Base-by-base conservation (phyloP, 53 echinoderm and acorn worm genomes). In the Henricia sp. region DNA sequence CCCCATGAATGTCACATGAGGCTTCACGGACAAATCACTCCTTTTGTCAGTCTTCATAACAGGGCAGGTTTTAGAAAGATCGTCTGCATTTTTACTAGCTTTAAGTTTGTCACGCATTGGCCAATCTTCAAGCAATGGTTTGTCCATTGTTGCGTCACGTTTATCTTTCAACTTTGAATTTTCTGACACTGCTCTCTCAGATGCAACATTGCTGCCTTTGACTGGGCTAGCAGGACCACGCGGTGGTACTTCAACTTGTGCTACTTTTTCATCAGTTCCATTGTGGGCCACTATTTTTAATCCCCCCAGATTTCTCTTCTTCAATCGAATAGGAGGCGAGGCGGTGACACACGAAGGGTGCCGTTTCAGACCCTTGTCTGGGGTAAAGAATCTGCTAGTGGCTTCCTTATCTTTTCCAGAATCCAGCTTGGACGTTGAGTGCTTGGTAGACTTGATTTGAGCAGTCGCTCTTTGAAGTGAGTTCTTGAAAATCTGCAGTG, bases 401-500 rank as follows among this genome's bases (percentile, higher is more conserved):
- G 25, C 59, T 60, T 57, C 23, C 20, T 19, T n/a, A 29, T 60
- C 77, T n/a, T 60, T 38, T 3, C 59, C 60, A 3, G 10, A 29
- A 17, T 28, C 27, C 58, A 77, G 10, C 17, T 77, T 60, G 23
- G 80, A 58, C 14, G 42, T 39, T 25, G 56, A 57, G 37, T 39
- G 74, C 39, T 36, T 5, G 37, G 20, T 37, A n/a, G 56, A 53
- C 74, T 6, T 24, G 11, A 24, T 25, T 1, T 37, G 19, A 38
- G 29, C 16, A 84, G 27, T 12, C n/a, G 50, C 50, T 50, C 28
- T 56, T 67, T 67, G 63, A 5, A 86, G 27, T 19, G 42, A 54
- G 67, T 62, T 74, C 71, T 35, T 82, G 44, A 88, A 88, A 4
- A 26, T 50, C 62, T 88, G 83, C 48, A 88, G 52, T 19, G 88